Evolutionary conservation across 2,113 vertebrate species (phyloP), one percentile per base, ranked within the genome.

Genomic region (Psettodes erumei): DNA sequence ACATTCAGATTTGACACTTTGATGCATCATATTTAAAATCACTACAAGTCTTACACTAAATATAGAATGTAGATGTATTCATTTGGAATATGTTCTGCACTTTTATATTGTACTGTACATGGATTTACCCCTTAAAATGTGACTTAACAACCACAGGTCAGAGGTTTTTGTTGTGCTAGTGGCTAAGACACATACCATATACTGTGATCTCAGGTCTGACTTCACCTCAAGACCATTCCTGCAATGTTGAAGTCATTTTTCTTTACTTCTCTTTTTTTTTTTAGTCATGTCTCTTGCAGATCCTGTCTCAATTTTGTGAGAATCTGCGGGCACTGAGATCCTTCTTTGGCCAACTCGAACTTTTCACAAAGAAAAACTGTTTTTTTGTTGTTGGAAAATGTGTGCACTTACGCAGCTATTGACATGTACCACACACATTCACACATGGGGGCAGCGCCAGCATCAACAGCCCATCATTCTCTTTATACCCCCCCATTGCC

Each of bases 281-380:
- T 16, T 27, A 33, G 33, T 70, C 33, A 55, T 38, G n/a, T 75
- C 19, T 58, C 12, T 43, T 5, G 62, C 51, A 59, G 18, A 33
- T 73, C 38, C 25, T 53, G 56, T 64, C 54, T 55, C 77, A 62
- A 19, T 74, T 74, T 59, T 18, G 8, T 0, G 15, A 53, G 4
- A 30, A 13, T 65, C 73, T 33, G 10, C 51, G 28, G 45, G 40
- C 78, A 75, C 28, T 30, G 48, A 30, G 45, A 42, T 47, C 61
- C 63, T 76, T 35, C 23, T 47, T 15, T 47, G 30, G 12, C 56
- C 53, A 15, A 48, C 1, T 69, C 51, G 38, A 77, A 80, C 54
- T 77, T 85, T 74, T 77, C 43, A 35, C 16, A 67, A 60, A 48
- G 32, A 55, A 58, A n/a, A 58, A n/a, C 47, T 23, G 5, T 30